Evolutionary conservation across 1,140 invertebrate genomes (phyloP).

Genomic region (Caerostris darwini): DNA sequence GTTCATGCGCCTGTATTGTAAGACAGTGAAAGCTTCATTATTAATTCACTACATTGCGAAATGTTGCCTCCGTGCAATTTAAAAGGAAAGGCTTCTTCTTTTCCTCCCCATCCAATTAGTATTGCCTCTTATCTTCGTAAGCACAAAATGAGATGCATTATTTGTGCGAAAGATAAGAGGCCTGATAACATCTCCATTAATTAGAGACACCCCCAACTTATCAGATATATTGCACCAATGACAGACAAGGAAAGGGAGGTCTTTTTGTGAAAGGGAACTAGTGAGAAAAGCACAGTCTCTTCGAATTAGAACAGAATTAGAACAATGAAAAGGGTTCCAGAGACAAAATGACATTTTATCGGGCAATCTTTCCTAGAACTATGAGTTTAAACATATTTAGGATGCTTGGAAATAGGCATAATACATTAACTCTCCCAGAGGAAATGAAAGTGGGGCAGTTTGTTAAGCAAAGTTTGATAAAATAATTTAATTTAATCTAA

Average conservation of each 20-base stretch:
- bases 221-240: not conserved
- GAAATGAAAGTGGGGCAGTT: not conserved
- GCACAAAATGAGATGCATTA: not conserved
- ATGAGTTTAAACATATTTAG: not conserved
- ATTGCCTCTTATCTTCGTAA: not conserved
- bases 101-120: conserved; percentile 4
- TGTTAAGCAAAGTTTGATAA: not conserved
- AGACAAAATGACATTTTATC: not conserved
- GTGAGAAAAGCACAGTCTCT: not conserved
- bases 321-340: not conserved
- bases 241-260: not conserved
- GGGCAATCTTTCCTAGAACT: not conserved
- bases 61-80: not conserved
- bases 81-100: not conserved
- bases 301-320: not conserved
- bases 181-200: conserved; percentile 19
- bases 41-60: not conserved
- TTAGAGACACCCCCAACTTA: not conserved
- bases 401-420: not conserved
- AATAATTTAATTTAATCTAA: not conserved
- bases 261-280: not conserved
- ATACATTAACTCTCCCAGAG: not conserved
- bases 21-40: not conserved
- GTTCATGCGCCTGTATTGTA: not conserved
- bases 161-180: not conserved